Conservation (phyloP, 2,113 vertebrate genomes). For the Amphiprion ocellaris region DNA sequence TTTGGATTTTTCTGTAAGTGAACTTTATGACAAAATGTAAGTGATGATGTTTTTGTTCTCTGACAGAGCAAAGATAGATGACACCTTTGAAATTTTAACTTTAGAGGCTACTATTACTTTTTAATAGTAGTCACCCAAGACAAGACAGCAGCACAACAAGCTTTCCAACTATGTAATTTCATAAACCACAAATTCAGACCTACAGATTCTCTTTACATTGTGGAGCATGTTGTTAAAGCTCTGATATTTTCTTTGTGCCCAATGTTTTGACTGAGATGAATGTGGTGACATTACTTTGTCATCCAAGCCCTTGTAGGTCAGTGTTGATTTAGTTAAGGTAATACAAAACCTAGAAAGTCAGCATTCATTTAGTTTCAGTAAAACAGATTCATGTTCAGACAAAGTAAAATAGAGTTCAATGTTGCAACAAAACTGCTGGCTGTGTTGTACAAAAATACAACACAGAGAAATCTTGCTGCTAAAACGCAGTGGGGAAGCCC, state of each 20-base stretch:
- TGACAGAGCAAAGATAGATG: background rate
- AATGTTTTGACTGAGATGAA: constrained; percentile 16
- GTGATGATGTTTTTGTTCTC: no score
- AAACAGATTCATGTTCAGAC: constrained; percentile 19
- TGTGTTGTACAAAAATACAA: background rate
- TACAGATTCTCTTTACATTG: background rate
- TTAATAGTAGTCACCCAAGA: background rate
- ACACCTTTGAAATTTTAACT: background rate
- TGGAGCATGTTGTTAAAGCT: background rate
- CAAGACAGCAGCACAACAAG: background rate
- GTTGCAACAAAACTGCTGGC: background rate
- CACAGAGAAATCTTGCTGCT: constrained; percentile 6
- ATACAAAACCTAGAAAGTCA: background rate
- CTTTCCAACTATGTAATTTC: constrained; percentile 5
- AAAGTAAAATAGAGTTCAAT: background rate
- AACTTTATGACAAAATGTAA: no score
- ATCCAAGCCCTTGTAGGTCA: constrained; percentile 6
- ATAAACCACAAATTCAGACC: background rate
- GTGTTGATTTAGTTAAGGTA: constrained; percentile 7
- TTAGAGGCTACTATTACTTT: background rate
- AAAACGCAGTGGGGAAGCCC: background rate
- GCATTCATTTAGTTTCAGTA: background rate
- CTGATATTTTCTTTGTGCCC: background rate
- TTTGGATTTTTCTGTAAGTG: no score
- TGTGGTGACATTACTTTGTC: constrained; percentile 7